Percentiles rank a stretch among this genome's conserved stretches.
Evolutionary conservation across 2,113 vertebrate genomes (phyloP).

Genomic region (Corvus cornix): DNA sequence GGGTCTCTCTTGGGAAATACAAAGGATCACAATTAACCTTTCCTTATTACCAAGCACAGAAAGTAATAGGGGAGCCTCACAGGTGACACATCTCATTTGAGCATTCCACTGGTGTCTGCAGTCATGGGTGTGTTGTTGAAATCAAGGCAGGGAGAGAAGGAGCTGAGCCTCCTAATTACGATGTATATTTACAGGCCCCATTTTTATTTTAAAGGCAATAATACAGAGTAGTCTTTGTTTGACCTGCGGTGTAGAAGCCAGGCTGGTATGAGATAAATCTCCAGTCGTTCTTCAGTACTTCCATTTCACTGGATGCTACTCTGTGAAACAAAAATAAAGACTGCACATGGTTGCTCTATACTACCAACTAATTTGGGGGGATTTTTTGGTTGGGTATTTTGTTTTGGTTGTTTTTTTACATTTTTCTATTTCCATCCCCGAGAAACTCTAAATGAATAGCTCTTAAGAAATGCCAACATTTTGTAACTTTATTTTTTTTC

Average conservation of each 20-base stretch:
- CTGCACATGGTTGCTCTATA: background rate
- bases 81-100: background rate
- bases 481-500: background rate
- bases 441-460: background rate
- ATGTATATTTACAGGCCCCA: background rate
- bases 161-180: background rate
- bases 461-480: background rate
- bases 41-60: background rate
- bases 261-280: background rate
- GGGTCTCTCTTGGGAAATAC: background rate
- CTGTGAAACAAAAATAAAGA: background rate
- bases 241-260: background rate
- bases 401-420: background rate
- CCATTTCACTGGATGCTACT: background rate
- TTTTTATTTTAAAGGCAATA: background rate
- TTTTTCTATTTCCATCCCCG: background rate
- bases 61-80: background rate
- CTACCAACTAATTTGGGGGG: background rate
- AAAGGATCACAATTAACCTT: constrained; percentile 35
- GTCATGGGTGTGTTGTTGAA: background rate
- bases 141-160: background rate
- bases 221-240: background rate
- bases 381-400: background rate
- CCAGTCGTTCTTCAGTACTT: background rate
- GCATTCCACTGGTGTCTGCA: background rate